A percentile compares a stretch with the other conserved stretches of the same genome.
These are phyloP conservation scores for Acromyrmex charruanus DNA, from an alignment of 1,140 invertebrate genomes.

Conservation along the genomic window DNA sequence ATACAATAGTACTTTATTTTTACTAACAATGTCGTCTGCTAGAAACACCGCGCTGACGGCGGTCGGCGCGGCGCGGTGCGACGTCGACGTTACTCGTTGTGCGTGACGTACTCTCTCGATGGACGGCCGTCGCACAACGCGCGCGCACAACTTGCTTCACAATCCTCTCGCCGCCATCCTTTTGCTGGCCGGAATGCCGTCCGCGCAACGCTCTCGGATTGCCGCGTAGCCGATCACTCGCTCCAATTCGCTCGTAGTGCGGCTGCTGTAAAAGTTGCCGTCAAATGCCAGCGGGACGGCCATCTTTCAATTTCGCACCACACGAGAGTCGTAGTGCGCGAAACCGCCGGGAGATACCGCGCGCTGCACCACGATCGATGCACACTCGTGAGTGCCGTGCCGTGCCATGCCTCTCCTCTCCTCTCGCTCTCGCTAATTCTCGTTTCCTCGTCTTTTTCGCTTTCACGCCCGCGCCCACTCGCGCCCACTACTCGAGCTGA, in stretches of 20 bases:
- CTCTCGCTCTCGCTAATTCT: neutral
- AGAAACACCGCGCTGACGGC: constrained; percentile 60
- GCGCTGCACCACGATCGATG: constrained; percentile 69
- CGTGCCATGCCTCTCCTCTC: neutral
- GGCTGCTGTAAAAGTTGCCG: constrained; percentile 68
- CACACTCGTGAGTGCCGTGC: neutral
- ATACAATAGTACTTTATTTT: constrained; percentile 79
- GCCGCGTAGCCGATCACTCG: constrained; percentile 26
- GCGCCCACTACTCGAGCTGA: neutral
- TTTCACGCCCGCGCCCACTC: constrained; percentile 5
- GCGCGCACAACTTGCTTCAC: constrained; percentile 61
- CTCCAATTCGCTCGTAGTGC: neutral
- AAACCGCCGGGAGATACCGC: constrained; percentile 71
- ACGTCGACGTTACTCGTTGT: constrained; percentile 27
- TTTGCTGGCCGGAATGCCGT: neutral
- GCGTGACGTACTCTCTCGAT: constrained; percentile 38
- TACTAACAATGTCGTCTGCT: constrained; percentile 81
- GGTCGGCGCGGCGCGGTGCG: neutral
- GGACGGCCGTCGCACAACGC: constrained; percentile 49
- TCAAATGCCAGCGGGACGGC: constrained; percentile 74
- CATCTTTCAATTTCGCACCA: constrained; percentile 74
- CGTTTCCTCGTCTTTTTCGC: no score
- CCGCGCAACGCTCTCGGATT: neutral
- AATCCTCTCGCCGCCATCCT: neutral
- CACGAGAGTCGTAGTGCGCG: constrained; percentile 58